These are phyloP conservation scores for Metalampra italica DNA, from an alignment of 2,888 invertebrate genomes.

Conservation along the genomic window DNA sequence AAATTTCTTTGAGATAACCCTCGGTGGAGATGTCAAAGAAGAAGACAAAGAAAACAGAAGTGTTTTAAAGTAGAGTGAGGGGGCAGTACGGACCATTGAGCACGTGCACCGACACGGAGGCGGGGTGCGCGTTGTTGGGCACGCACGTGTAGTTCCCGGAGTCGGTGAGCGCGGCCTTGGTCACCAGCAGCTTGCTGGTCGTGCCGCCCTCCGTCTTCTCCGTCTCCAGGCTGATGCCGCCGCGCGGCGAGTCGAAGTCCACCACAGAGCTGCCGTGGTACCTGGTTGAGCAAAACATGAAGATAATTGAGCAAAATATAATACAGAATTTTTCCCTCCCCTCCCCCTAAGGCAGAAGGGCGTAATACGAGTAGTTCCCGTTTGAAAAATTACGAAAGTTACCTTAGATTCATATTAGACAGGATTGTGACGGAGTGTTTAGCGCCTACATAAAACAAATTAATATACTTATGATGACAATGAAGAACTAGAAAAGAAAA, in stretches of 20 bases:
- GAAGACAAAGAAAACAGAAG: background rate
- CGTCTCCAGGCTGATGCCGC: constrained; percentile 92
- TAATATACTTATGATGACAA: too few relatives aligned
- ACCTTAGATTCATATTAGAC: too few relatives aligned
- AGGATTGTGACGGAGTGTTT: too few relatives aligned
- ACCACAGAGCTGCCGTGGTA: constrained; percentile 90
- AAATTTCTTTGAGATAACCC: too few relatives aligned
- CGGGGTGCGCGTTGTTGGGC: constrained; percentile 90
- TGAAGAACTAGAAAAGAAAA: too few relatives aligned
- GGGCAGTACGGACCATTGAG: constrained; percentile 82
- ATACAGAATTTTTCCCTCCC: too few relatives aligned
- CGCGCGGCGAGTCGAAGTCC: constrained; percentile 90
- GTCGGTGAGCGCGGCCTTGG: constrained; percentile 90
- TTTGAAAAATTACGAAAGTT: too few relatives aligned
- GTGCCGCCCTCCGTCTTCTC: constrained; percentile 92
- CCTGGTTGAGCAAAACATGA: constrained; percentile 66
- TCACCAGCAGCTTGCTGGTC: constrained; percentile 90
- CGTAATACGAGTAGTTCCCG: too few relatives aligned
- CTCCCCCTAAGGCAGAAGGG: too few relatives aligned
- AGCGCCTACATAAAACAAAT: too few relatives aligned
- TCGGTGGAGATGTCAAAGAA: background rate
- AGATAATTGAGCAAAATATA: too few relatives aligned
- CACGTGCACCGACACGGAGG: constrained; percentile 90
- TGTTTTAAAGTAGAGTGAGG: too few relatives aligned
- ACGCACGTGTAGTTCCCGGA: constrained; percentile 95